Base-by-base conservation (phyloP, 2,888 invertebrate genomes). In the Drosophila mercatorum region DNA sequence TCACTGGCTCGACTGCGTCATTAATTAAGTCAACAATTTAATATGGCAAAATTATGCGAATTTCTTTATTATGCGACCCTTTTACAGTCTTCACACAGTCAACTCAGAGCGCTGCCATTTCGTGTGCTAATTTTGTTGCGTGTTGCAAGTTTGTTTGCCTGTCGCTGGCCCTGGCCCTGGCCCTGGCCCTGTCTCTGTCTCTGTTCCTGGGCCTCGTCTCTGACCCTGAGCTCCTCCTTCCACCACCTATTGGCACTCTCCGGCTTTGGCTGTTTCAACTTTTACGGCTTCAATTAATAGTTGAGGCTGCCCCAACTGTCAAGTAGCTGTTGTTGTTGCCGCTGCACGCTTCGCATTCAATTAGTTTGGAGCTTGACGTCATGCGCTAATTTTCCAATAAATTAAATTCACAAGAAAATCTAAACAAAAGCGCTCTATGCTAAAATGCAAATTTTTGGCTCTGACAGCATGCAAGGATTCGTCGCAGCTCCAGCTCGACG, bases 331-430 rank as follows among this genome's bases (percentile, higher is more conserved):
- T 61, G 44, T 51, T 60, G 62, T 31, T 52, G 75, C 51, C 66
- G 60, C 57, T 70, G 60, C 69, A 52, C 55, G 63, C 73, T 61
- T 73, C 78, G 80, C 70, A 85, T 84, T 84, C 82, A 83, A 87
- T 82, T 87, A 83, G 88, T 88, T 85, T 76, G 59, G 65, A 68
- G 73, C 73, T 75, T 84, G 77, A 74, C 80, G 83, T 75, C 83
- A 80, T 75, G 89, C 82, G 85, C 83, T 89, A 88, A 90, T 90
- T 89, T 89, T 82, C 87, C 90, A 87, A 87, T 89, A 89, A 87
- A 87, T 87, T 87, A 73, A 87, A 83, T 87, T 86, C 84, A 81
- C 80, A 82, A 78, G 83, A 73, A 86, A 87, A 88, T 84, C 87
- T 88, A 86, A 86, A 86, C 86, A 89, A 86, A 86, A 88, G 86